Evolutionary conservation across 2,113 vertebrate species (phyloP), one percentile per base, ranked within the genome.

Genomic region (Nicator chloris): DNA sequence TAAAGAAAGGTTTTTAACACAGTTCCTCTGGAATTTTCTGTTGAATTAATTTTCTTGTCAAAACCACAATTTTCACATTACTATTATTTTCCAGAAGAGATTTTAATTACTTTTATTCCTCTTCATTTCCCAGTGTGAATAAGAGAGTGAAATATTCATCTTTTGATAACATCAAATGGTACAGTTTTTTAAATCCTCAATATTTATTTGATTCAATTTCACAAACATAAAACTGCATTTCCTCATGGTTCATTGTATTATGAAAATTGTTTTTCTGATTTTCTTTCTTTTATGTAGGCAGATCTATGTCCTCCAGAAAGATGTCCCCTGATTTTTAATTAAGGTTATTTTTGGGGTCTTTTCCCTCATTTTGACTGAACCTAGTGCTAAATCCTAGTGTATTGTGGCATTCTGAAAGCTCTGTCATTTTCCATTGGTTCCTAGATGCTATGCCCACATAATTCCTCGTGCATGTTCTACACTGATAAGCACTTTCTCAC

Each of bases 401-500:
- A 51, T 30, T 63, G 40, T 27, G 35, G 22, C 22, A 65, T 53
- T 31, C 65, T 79, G 78, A 33, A 92, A 83, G 30, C 27, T 63
- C 64, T 66, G 39, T 22, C 4, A 59, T 87, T 94, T 95, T 94
- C 42, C 27, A 50, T 13, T 27, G 28, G 23, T 77, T 94, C 39
- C 45, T 70, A 39, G 30, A 65, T 64, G 14, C 9, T 82, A 24
- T 71, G 49, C 6, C n/a, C 49, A 50, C 10, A 7, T 85, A 95
- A 93, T 89, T 94, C 92, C 53, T 89, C 4, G 10, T 80, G 70
- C 42, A 40, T 92, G 94, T 87, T 94, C 78, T 80, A 24, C 30
- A 30, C 75, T 77, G 95, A 89, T 94, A 95, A 95, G 87, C 63
- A 33, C 37, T 91, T 94, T 91, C 78, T 80, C 84, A 70, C 63